A percentile compares a stretch with the other conserved stretches of the same genome.
phyloP scores from a whole-genome alignment of 2,888 invertebrate species.

The Agonopterix arenella region DNA sequence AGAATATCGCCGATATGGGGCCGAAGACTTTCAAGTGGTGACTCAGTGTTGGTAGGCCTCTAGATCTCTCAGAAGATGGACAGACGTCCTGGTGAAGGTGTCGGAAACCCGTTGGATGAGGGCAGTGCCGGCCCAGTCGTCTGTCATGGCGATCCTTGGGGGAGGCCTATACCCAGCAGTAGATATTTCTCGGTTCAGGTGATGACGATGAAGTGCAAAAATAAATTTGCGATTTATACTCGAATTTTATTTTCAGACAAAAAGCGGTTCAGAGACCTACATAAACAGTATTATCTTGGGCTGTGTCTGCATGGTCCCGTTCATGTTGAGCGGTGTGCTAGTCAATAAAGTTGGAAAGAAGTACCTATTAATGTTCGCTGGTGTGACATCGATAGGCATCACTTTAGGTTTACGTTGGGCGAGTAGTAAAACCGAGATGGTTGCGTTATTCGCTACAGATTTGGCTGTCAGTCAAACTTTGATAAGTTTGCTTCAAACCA shows the following conservation, averaged over 20 bases:
- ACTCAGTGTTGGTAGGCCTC: no score
- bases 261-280: slow-evolving; percentile 50
- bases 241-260: slow-evolving; percentile 27
- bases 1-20: no score
- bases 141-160: no score
- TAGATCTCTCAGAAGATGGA: no score
- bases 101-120: no score
- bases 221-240: background rate
- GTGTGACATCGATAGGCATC: slow-evolving; percentile 23
- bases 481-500: slow-evolving; percentile 39
- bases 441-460: slow-evolving; percentile 35
- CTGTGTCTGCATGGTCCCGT: slow-evolving; percentile 35
- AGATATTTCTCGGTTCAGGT: no score
- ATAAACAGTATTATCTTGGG: slow-evolving; percentile 55
- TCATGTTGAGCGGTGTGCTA: slow-evolving; percentile 35
- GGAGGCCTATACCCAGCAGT: no score
- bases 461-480: slow-evolving; percentile 34
- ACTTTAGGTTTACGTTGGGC: slow-evolving; percentile 38
- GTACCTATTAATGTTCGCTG: slow-evolving; percentile 26
- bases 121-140: no score
- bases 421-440: slow-evolving; percentile 31
- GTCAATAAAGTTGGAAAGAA: slow-evolving; percentile 54
- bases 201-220: no score
- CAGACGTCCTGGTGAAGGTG: no score
- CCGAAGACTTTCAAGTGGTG: no score